Evolutionary conservation across 2,888 invertebrate species (phyloP), one percentile per base, ranked within the genome.

Genomic region (Hypomecis punctinalis): DNA sequence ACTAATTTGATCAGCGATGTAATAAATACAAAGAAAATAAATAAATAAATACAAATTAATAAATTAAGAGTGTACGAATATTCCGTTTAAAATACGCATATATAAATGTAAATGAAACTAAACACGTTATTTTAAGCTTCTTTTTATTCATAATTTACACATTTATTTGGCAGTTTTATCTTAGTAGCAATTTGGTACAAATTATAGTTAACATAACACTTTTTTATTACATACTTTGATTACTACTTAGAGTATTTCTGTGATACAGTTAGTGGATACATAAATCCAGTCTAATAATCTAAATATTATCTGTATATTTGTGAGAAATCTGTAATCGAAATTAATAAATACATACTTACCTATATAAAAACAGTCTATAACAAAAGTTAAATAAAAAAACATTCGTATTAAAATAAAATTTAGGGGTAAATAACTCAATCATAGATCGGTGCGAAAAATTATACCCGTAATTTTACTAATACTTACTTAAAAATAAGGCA

Each of bases 141-240:
- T 69, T 78, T 88, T 89, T 85, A 86, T 85, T 82, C 79, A 74
- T 80, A 83, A 75, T 80, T 78, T 85, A 85, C 80, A 89, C 83
- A 86, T 84, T 84, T 74, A 83, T 91, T 91, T 90, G 90, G 90
- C 90, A 88, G 84, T 84, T 82, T 76, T 72, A 75, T 57, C 11
- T 58, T 48, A 65, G 40, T 77, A 85, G 86, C 84, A 81, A 73
- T 82, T 47, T 1, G 55, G 55, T 54, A 54, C 36, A 54, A 54
- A 54, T 45, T 75, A 76, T 67, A 77, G 77, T n/a, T 83, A 85
- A 81, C 68, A 76, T 84, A 85, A 81, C 67, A 75, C 76, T 63
- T 71, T 49, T 68, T 66, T 76, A 77, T 74, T 43, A 5, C 39
- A 53, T 9, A 40, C 7, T 40, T 7, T 40, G 3, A 48, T 48